phyloP scores from a whole-genome alignment of 2,113 vertebrate species.

The Anoura caudifer region DNA sequence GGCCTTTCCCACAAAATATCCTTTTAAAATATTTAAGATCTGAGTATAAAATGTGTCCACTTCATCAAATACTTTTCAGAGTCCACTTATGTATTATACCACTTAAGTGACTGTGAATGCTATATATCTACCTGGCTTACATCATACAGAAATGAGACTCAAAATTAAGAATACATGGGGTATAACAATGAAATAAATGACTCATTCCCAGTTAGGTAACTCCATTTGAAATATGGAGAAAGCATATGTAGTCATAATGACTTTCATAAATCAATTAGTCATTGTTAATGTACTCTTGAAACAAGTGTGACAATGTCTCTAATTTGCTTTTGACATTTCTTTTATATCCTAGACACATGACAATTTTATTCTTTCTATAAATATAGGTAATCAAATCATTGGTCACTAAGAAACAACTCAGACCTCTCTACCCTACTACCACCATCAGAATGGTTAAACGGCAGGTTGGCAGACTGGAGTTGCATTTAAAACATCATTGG shows the following conservation, averaged over 20 bases:
- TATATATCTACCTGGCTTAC: neutral
- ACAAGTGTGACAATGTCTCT: neutral
- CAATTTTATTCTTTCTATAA: constrained; percentile 14
- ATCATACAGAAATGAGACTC: neutral
- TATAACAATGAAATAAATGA: neutral
- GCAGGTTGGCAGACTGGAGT: neutral
- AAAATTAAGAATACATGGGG: neutral
- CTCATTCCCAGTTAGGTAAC: neutral
- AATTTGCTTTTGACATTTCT: constrained; percentile 27
- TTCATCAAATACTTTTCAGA: neutral
- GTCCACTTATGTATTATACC: neutral
- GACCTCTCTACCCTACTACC: neutral
- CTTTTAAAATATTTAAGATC: constrained; percentile 25
- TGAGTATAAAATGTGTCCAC: neutral
- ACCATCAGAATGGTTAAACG: constrained; percentile 8
- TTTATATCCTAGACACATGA: neutral
- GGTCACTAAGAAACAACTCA: neutral
- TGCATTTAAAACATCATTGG: neutral
- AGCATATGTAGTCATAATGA: neutral
- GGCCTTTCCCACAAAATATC: neutral
- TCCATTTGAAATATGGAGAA: constrained; percentile 12
- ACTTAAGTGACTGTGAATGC: neutral
- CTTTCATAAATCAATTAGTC: neutral
- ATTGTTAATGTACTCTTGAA: neutral
- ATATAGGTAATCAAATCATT: neutral